Evolutionary conservation across 1,140 invertebrate species (phyloP).

Genomic region (Helicoverpa armigera): DNA sequence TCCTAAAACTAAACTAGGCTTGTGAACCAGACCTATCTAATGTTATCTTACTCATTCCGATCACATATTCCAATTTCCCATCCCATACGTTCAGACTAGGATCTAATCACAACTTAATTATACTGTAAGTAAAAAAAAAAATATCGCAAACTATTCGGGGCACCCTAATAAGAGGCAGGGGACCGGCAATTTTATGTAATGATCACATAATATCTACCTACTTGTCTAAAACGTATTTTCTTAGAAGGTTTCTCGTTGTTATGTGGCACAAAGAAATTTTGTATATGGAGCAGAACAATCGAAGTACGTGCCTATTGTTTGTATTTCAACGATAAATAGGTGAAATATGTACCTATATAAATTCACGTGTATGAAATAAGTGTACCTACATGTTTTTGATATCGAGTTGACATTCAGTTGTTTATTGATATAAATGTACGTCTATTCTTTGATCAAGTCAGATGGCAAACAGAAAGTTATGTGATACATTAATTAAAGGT

Average conservation of each 20-base stretch:
- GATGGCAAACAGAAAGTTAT: no score
- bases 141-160: slow-evolving; percentile 19
- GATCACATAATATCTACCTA: slow-evolving; percentile 3
- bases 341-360: no score
- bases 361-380: no score
- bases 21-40: background rate
- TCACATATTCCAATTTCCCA: slow-evolving; percentile 37
- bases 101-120: slow-evolving; percentile 39
- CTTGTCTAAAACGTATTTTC: slow-evolving; percentile 11
- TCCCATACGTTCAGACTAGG: slow-evolving; percentile 23
- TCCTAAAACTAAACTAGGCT: no score
- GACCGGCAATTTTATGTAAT: slow-evolving; percentile 12
- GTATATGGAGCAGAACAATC: background rate
- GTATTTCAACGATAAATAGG: background rate
- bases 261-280: background rate
- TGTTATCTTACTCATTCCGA: slow-evolving; percentile 1
- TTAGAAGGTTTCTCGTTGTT: background rate
- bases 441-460: no score
- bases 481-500: no score
- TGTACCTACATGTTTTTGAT: no score
- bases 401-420: no score
- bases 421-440: no score
- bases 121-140: slow-evolving; percentile 23
- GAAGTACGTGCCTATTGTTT: background rate
- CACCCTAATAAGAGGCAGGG: slow-evolving; percentile 6